These are phyloP conservation scores for Neopipo cinnamomea DNA, from an alignment of 2,113 vertebrate species.

Conservation along the genomic window DNA sequence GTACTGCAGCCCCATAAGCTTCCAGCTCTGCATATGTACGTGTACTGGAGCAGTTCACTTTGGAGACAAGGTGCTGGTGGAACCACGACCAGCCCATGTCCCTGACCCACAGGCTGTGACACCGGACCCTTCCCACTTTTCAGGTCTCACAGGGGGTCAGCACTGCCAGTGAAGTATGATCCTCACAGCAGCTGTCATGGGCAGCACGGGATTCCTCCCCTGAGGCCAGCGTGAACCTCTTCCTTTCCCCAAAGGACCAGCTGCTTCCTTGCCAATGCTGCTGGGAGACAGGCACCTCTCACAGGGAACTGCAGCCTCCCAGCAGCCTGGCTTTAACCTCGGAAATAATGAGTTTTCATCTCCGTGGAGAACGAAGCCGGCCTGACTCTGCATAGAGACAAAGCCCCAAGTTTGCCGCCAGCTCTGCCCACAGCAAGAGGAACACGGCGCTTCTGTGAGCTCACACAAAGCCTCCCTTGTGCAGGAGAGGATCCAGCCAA, in stretches of 20 bases:
- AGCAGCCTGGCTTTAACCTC: not conserved
- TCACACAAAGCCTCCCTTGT: constrained; percentile 10
- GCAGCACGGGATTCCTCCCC: not conserved
- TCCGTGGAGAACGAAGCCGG: not conserved
- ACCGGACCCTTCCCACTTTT: not conserved
- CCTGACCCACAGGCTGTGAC: not conserved
- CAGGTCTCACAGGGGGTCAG: not conserved
- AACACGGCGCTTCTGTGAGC: not conserved
- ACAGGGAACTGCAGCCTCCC: not conserved
- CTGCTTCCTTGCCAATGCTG: not conserved
- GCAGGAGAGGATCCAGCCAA: not conserved
- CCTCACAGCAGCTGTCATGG: not conserved
- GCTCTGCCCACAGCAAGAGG: not conserved
- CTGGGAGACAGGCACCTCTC: not conserved
- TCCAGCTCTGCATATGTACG: not conserved
- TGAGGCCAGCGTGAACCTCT: not conserved
- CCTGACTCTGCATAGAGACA: not conserved
- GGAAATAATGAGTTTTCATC: not conserved
- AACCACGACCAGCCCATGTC: not conserved
- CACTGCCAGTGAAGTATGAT: not conserved
- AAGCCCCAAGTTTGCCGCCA: not conserved
- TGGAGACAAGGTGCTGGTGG: not conserved
- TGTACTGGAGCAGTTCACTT: not conserved
- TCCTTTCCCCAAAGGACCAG: not conserved
- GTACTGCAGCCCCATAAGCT: not conserved